Conservation (phyloP, 1,140 invertebrate species). For the Subanguina moxae region DNA sequence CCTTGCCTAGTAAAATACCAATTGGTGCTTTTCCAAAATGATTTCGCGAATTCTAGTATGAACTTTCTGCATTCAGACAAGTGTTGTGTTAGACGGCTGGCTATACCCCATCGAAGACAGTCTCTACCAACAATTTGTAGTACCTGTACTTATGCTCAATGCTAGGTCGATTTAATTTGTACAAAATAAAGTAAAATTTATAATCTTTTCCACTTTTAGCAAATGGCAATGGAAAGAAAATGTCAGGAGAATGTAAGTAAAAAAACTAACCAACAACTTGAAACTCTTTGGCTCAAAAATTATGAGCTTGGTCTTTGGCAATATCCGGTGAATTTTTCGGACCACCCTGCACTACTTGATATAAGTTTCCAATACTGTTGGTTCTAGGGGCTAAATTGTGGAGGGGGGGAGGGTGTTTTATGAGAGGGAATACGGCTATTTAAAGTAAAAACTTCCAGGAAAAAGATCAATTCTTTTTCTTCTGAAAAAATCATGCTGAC, state of each 20-base stretch:
- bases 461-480: constrained; percentile 8
- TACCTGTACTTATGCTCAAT: constrained; percentile 60
- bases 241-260: constrained; percentile 64
- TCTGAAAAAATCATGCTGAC: constrained; percentile 46
- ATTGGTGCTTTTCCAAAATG: too few relatives aligned
- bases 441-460: too few relatives aligned
- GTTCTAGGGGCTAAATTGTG: too few relatives aligned
- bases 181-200: constrained; percentile 61
- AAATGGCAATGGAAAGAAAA: constrained; percentile 69
- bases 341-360: too few relatives aligned
- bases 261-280: constrained; percentile 21
- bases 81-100: constrained; percentile 69
- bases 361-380: too few relatives aligned
- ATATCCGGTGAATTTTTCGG: too few relatives aligned
- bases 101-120: constrained; percentile 67
- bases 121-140: constrained; percentile 15
- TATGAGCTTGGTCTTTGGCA: too few relatives aligned
- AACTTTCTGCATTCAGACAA: constrained; percentile 60
- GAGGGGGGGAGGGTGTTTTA: too few relatives aligned
- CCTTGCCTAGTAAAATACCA: too few relatives aligned
- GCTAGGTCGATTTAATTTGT: constrained; percentile 9
- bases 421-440: too few relatives aligned
- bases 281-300: too few relatives aligned
- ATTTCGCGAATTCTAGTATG: too few relatives aligned
- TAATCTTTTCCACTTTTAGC: constrained; percentile 68